phyloP scores from a whole-genome alignment of 1,140 invertebrate genomes.

The Ips typographus region DNA sequence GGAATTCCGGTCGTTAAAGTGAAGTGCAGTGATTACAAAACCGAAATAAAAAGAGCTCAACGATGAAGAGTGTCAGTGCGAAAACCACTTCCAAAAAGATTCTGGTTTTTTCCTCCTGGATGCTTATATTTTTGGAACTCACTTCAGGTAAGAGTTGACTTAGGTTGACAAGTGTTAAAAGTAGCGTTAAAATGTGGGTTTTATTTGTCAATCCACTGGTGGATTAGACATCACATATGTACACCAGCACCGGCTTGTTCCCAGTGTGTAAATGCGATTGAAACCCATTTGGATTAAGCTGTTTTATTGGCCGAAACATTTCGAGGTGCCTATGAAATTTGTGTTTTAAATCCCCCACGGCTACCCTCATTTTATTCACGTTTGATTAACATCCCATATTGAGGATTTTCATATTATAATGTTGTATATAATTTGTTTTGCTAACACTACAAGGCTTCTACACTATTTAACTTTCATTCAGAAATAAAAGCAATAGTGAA shows the following conservation, averaged over 20 bases:
- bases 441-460: too few species aligned
- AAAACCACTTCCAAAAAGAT: conserved; percentile 29
- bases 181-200: too few species aligned
- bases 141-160: conserved; percentile 39
- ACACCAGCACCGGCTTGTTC: too few species aligned
- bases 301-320: conserved; percentile 3
- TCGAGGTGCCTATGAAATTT: not conserved
- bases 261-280: not conserved
- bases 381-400: not conserved
- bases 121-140: conserved; percentile 41
- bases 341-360: not conserved
- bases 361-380: not conserved
- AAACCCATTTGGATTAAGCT: conserved; percentile 3
- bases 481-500: too few species aligned
- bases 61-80: conserved; percentile 5
- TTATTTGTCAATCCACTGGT: too few species aligned
- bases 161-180: not conserved
- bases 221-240: too few species aligned
- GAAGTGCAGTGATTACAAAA: conserved; percentile 38
- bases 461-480: too few species aligned
- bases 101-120: conserved; percentile 38
- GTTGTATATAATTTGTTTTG: not conserved
- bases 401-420: not conserved
- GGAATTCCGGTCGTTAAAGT: conserved; percentile 17
- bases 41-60: conserved; percentile 1